phyloP scores from a whole-genome alignment of 2,797 vertebrate genomes.

The Falco rusticolus region DNA sequence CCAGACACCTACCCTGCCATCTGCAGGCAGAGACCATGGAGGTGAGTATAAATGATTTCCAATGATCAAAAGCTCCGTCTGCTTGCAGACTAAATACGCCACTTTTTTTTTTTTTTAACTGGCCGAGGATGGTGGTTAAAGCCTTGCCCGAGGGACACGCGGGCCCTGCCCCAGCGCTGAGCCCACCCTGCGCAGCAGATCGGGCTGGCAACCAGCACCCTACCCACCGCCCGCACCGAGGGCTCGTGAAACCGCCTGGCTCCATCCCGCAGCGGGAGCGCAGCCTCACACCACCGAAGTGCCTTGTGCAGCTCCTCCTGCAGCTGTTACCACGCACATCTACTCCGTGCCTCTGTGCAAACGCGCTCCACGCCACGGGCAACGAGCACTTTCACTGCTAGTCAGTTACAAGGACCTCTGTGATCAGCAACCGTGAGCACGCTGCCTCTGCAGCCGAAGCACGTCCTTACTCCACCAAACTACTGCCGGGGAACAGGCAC shows the following conservation, averaged over 20 bases:
- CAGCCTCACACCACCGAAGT: no score
- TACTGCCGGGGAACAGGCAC: fast-evolving
- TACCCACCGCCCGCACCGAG: neutral
- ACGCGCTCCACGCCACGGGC: fast-evolving
- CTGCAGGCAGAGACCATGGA: fast-evolving
- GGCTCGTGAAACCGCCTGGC: neutral
- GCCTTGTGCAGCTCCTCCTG: neutral
- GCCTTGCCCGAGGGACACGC: neutral
- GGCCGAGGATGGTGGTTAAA: neutral
- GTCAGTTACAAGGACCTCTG: neutral
- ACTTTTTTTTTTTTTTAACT: neutral
- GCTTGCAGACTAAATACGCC: neutral
- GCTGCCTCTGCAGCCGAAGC: neutral
- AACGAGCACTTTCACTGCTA: neutral
- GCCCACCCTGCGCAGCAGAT: neutral
- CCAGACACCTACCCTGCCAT: neutral
- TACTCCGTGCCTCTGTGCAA: neutral
- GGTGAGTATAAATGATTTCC: neutral
- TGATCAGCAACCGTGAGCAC: fast-evolving
- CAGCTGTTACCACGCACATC: neutral
- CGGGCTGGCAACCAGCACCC: neutral
- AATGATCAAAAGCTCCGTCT: neutral
- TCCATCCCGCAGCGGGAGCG: neutral
- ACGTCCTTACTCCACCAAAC: neutral
- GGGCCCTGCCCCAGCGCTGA: neutral